These are phyloP conservation scores for Sarotherodon lohbergeri DNA, from an alignment of 2,113 vertebrate species.

Conservation along the genomic window DNA sequence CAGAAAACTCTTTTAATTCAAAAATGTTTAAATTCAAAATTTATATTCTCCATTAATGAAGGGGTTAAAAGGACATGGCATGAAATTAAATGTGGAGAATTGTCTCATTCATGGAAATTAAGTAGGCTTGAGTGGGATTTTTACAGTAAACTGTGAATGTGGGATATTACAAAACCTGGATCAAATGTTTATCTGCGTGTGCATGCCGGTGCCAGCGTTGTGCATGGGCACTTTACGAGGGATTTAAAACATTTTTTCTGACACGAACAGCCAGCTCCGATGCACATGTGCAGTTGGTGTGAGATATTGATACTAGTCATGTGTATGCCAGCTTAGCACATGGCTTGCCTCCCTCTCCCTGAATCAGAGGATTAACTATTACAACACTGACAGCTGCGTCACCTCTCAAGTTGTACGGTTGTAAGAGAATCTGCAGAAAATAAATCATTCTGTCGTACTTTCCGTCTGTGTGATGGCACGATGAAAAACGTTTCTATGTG, in stretches of 20 bases:
- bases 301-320: slow-evolving; percentile 4
- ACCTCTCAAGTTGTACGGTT: neutral
- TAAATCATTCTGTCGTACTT: slow-evolving; percentile 70
- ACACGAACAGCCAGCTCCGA: neutral
- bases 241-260: slow-evolving; percentile 2
- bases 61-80: neutral
- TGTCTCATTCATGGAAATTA: neutral
- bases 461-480: slow-evolving; percentile 93
- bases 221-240: neutral
- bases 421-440: neutral
- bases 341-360: neutral
- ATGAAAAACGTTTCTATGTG: slow-evolving; percentile 97
- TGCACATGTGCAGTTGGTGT: slow-evolving; percentile 11
- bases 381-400: slow-evolving; percentile 29
- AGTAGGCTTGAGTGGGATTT: neutral
- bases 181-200: neutral
- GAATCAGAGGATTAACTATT: slow-evolving; percentile 42
- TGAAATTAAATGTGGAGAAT: neutral
- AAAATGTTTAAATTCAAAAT: neutral
- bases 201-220: neutral
- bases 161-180: neutral
- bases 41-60: neutral
- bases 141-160: neutral
- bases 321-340: slow-evolving; percentile 27
- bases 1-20: neutral